phyloP scores from a whole-genome alignment of 2,797 vertebrate genomes.

The Halcyon badia region DNA sequence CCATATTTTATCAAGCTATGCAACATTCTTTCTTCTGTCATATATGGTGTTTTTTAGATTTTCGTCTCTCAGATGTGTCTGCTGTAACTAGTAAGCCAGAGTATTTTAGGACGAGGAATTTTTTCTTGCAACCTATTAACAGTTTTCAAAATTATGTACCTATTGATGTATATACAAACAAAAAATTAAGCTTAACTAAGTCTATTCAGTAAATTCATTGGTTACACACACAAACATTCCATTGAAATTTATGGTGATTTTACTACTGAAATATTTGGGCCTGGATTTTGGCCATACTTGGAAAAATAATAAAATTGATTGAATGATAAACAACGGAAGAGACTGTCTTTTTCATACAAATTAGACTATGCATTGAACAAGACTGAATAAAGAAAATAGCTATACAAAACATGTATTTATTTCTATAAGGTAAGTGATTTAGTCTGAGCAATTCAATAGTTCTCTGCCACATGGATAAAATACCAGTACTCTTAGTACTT shows the following conservation, averaged over 20 bases:
- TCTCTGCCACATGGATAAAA: neutral
- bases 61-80: neutral
- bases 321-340: neutral
- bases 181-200: neutral
- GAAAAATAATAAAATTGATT: neutral
- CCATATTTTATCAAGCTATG: neutral
- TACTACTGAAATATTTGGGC: neutral
- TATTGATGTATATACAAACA: neutral
- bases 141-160: neutral
- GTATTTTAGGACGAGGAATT: neutral
- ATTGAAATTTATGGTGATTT: neutral
- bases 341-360: neutral
- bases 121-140: neutral
- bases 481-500: neutral
- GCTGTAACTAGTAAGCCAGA: neutral
- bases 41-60: neutral
- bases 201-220: neutral
- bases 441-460: neutral
- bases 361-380: neutral
- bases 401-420: neutral
- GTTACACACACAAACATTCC: neutral
- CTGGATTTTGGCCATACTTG: neutral
- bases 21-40: neutral
- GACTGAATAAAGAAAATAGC: neutral
- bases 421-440: slow-evolving; percentile 55